Conservation (phyloP, 2,888 invertebrate genomes). For the Drosophila prostipennis region DNA sequence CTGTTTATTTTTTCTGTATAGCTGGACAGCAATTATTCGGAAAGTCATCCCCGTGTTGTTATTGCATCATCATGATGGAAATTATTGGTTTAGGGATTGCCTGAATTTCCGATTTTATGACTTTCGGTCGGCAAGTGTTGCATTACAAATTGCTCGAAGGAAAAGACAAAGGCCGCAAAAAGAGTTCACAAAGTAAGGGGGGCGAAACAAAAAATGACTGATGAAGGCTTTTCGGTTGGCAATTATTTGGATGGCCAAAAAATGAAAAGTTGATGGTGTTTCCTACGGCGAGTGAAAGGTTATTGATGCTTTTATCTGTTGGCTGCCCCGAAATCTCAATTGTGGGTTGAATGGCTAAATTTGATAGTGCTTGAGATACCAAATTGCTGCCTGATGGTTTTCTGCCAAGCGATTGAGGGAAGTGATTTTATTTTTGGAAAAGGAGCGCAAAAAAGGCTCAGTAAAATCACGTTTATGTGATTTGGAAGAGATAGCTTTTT, state of each 20-base stretch:
- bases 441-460: neutral
- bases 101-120: slow-evolving; percentile 32
- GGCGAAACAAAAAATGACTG: slow-evolving; percentile 18
- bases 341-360: slow-evolving; percentile 36
- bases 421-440: neutral
- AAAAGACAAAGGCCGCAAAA: slow-evolving; percentile 29
- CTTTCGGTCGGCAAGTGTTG: slow-evolving; percentile 41
- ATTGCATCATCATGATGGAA: slow-evolving; percentile 46
- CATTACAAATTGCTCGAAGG: slow-evolving; percentile 33
- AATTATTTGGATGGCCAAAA: slow-evolving; percentile 44
- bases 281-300: slow-evolving; percentile 38
- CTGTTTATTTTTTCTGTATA: neutral
- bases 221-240: slow-evolving; percentile 36
- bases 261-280: slow-evolving; percentile 34
- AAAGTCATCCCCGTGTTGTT: slow-evolving; percentile 28
- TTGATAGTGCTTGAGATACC: slow-evolving; percentile 34
- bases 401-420: slow-evolving; percentile 1
- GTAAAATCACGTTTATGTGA: neutral
- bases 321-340: slow-evolving; percentile 17
- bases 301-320: slow-evolving; percentile 42
- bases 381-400: slow-evolving; percentile 17
- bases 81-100: slow-evolving; percentile 43
- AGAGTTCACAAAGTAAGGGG: slow-evolving; percentile 23
- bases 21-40: slow-evolving; percentile 31
- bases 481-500: neutral